phyloP scores from a whole-genome alignment of 2,113 vertebrate genomes.

The Chascanopsetta lugubris region DNA sequence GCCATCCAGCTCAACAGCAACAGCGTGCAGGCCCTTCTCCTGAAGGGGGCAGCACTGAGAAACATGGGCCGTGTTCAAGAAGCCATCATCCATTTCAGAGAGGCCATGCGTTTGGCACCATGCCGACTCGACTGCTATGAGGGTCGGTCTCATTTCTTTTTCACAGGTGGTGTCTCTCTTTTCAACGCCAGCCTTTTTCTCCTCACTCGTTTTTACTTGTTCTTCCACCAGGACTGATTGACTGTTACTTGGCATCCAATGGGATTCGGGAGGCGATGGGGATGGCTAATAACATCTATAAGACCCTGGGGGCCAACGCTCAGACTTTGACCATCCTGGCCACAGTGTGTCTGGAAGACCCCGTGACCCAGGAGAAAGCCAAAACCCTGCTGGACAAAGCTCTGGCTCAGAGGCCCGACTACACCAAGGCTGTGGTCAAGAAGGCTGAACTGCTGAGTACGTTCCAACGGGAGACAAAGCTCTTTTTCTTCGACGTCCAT shows the following conservation, averaged over 20 bases:
- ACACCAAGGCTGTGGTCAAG: constrained; percentile 98
- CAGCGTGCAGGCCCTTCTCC: constrained; percentile 93
- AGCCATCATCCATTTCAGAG: constrained; percentile 97
- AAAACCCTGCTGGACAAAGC: constrained; percentile 96
- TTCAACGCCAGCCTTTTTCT: neutral
- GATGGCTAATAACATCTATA: constrained; percentile 99
- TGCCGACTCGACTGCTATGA: constrained; percentile 97
- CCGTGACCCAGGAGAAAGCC: constrained; percentile 96
- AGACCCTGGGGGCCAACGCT: constrained; percentile 95
- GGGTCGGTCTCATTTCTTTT: constrained; percentile 73
- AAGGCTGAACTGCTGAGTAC: constrained; percentile 96
- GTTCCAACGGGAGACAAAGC: constrained; percentile 30
- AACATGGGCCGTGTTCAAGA: constrained; percentile 98
- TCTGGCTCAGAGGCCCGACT: constrained; percentile 92
- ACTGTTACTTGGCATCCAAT: constrained; percentile 96
- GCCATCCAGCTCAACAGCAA: constrained; percentile 98
- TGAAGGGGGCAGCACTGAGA: constrained; percentile 94
- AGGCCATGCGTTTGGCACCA: constrained; percentile 93
- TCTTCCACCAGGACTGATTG: constrained; percentile 88
- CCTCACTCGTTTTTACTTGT: neutral
- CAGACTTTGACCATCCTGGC: constrained; percentile 96
- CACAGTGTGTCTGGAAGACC: constrained; percentile 96
- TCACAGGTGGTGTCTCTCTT: neutral
- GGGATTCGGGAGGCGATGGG: constrained; percentile 97
- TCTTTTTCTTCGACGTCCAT: neutral